Evolutionary conservation across 2,113 vertebrate genomes (phyloP), one percentile per base, ranked within the genome.

Genomic region (Chelonoidis abingdonii): DNA sequence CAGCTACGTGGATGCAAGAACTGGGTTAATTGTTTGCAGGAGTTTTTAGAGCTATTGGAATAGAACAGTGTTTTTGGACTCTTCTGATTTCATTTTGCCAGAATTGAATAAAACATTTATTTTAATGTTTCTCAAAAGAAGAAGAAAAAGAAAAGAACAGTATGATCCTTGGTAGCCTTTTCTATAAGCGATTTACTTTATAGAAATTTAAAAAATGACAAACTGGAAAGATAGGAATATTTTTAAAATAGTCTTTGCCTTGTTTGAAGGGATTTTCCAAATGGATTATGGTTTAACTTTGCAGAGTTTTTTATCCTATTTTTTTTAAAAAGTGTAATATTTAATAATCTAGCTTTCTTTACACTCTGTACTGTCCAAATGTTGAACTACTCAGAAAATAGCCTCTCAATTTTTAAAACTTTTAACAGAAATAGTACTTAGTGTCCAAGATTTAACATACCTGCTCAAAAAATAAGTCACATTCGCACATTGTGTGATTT

Each of bases 1-100:
- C 69, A 91, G 29, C 86, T 94, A 89, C 22, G 13, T 95, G 93
- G 90, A 95, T 97, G 44, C 53, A 95, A 91, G 76, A 97, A 95
- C 93, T 96, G 87, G 69, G 72, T 96, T 97, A 97, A 97, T 97
- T 96, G 72, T 96, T 98, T 98, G 89, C 95, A 97, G 94, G 47
- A 97, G 62, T 96, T 93, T 86, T 95, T 72, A 82, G 89, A 93
- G 69, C 50, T 93, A 8, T 94, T 95, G 94, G 89, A 97, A 89
- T 87, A 94, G 79, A 90, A 81, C 16, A 35, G 19, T 94, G 56
- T 16, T 82, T 94, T 97, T 95, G 69, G 93, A 91, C 95, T 84
- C 56, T 80, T 96, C 72, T 86, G 89, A 62, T 59, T 92, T 88
- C 4, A 1, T 93, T 93, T 96, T 94, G 83, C 90, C 57, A 94